Evolutionary conservation across 2,888 invertebrate species (phyloP), one percentile per base, ranked within the genome.

Genomic region (Nysson spinosus): DNA sequence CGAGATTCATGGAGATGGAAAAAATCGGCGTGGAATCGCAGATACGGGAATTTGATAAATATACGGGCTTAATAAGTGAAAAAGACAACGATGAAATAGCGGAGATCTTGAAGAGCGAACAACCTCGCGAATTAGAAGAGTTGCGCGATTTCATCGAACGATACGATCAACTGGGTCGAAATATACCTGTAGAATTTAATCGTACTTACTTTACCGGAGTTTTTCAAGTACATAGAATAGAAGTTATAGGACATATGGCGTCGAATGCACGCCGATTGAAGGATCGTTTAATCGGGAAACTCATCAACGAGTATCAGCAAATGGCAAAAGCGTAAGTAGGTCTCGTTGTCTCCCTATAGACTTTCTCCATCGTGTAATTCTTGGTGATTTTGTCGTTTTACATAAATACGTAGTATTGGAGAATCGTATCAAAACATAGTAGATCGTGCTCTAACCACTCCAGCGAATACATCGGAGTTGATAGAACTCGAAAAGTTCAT

Each of bases 341-440:
- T 14, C n/a, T 9, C 1, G 19, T 37, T 28, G 3, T 19, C 1
- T 17, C 19, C n/a, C 2, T n/a, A n/a, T n/a, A n/a, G n/a, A n/a
- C n/a, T 30, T 24, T 24, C 24, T 19, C 17, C 17, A 11, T n/a
- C n/a, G n/a, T n/a, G n/a, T n/a, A n/a, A n/a, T n/a, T n/a, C n/a
- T n/a, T 22, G 9, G 24, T 1, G 24, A 24, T 24, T 11, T 17
- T 17, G 5, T 17, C 16, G 3, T 3, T n/a, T 16, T 16, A 7
- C 16, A 11, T 22, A 11, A n/a, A 14, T 24, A 3, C 42, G 12
- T 11, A 95, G 95, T 40, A 90, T 97, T 52, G 94, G 93, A 60
- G 94, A 94, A 49, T 95, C 96, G 79, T 98, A 96, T 85, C 92
- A 95, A 73, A 86, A 86, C 11, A 96, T 97, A 63, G 91, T 95